Conservation (phyloP, 1,140 invertebrate species). For the Grapholita molesta region DNA sequence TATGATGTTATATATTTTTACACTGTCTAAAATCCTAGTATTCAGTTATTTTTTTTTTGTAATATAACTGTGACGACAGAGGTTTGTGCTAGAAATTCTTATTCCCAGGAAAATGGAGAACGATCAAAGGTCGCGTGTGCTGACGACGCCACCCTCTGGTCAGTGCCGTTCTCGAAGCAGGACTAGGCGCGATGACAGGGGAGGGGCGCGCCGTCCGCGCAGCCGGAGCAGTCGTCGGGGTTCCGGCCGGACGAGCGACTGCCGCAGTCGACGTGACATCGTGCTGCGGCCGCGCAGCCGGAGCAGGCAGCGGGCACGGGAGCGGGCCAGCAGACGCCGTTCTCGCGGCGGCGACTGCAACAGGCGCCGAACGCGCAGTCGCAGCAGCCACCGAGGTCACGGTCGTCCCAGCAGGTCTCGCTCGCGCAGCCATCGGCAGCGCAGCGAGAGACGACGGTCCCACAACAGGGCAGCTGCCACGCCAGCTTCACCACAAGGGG, state of each 20-base stretch:
- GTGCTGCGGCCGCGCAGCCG: background rate
- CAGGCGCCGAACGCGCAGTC: background rate
- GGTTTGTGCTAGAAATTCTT: background rate
- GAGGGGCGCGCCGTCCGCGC: background rate
- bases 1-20: too few species aligned
- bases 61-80: background rate
- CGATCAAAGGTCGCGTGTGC: background rate
- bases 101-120: background rate
- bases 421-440: background rate
- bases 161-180: background rate
- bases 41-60: background rate
- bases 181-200: background rate
- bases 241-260: background rate
- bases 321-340: background rate
- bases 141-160: background rate
- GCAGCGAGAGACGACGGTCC: background rate
- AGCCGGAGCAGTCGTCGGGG: background rate
- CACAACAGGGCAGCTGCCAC: background rate
- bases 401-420: background rate
- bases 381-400: background rate
- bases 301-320: background rate
- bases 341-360: background rate
- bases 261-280: background rate
- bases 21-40: background rate
- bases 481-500: background rate